Evolutionary conservation across 2,888 invertebrate species (phyloP).

Genomic region (Sussaba pulchella): DNA sequence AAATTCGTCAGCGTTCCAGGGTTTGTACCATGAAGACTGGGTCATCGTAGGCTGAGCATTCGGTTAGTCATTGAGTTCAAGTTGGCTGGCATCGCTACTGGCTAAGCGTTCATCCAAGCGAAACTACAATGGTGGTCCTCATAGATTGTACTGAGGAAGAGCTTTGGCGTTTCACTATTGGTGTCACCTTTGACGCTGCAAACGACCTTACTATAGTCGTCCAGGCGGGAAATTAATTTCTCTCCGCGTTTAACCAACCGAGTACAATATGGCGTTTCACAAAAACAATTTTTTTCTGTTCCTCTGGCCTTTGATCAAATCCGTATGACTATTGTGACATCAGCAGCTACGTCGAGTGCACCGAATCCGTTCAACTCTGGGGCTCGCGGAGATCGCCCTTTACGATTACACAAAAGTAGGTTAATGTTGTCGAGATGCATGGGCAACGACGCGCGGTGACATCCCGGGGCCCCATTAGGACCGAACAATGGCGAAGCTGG

Average conservation of each 20-base stretch:
- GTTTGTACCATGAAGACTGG: too few species aligned
- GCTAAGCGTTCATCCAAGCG: too few species aligned
- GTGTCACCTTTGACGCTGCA: background rate
- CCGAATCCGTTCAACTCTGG: constrained; percentile 72
- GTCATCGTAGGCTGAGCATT: too few species aligned
- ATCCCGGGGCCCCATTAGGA: constrained; percentile 74
- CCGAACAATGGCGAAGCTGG: constrained; percentile 71
- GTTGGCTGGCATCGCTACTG: too few species aligned
- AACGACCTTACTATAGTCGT: background rate
- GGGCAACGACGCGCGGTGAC: constrained; percentile 76
- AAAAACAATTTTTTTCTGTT: background rate
- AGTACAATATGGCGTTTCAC: background rate
- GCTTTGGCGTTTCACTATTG: too few species aligned
- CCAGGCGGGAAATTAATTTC: background rate
- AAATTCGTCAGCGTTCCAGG: too few species aligned
- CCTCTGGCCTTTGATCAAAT: constrained; percentile 42
- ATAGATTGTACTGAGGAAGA: too few species aligned
- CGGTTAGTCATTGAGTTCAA: too few species aligned
- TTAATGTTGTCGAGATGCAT: constrained; percentile 75
- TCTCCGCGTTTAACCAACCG: background rate
- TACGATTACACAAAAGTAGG: constrained; percentile 77
- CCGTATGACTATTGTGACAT: constrained; percentile 46
- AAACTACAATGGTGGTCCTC: too few species aligned
- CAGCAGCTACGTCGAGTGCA: constrained; percentile 57
- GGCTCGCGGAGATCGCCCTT: constrained; percentile 69